Percentiles rank a stretch among this genome's conserved stretches.
phyloP scores from a whole-genome alignment of 1,140 invertebrate genomes.

The Saccostrea glomerata region DNA sequence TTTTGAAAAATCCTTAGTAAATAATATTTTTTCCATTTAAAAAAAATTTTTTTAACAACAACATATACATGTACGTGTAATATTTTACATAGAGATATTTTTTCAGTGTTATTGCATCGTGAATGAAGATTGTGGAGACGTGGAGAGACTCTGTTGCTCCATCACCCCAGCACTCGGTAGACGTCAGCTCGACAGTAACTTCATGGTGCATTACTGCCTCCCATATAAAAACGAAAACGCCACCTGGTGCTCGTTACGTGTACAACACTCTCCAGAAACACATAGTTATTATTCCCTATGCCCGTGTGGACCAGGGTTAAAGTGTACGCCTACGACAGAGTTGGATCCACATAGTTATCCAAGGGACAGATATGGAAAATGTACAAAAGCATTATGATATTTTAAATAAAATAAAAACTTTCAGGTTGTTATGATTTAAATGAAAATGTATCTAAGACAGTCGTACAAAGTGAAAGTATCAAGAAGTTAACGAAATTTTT shows the following conservation, averaged over 20 bases:
- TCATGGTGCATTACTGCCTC: constrained; percentile 69
- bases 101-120: constrained; percentile 55
- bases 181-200: constrained; percentile 57
- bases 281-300: constrained; percentile 65
- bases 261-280: constrained; percentile 57
- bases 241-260: constrained; percentile 61
- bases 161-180: constrained; percentile 65
- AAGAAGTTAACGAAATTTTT: too few species aligned
- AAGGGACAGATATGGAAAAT: constrained; percentile 65
- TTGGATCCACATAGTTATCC: constrained; percentile 65
- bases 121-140: constrained; percentile 60
- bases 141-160: constrained; percentile 62
- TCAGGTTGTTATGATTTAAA: too few species aligned
- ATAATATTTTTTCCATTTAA: too few species aligned
- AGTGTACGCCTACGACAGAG: constrained; percentile 61
- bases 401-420: too few species aligned
- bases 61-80: not conserved
- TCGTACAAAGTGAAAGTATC: too few species aligned
- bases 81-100: not conserved
- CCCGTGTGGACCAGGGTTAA: constrained; percentile 67
- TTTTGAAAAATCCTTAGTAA: too few species aligned
- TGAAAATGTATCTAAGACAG: too few species aligned
- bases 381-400: constrained; percentile 34
- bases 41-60: too few species aligned
- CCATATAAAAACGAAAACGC: constrained; percentile 66